Evolutionary conservation across 2,888 invertebrate genomes (phyloP).

Genomic region (Amblyjoppa fuscipennis): DNA sequence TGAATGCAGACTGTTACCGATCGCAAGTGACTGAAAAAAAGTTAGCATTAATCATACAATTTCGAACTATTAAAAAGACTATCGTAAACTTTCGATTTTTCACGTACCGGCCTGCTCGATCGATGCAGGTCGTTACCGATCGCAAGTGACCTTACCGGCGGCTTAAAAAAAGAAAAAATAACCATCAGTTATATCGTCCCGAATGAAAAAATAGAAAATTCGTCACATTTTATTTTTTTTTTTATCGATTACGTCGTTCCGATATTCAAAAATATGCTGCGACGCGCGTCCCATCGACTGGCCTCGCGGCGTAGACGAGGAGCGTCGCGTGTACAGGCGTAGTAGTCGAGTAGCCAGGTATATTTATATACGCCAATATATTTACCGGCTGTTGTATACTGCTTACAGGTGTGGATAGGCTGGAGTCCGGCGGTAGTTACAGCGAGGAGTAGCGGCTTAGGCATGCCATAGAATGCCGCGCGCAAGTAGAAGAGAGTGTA

Average conservation of each 20-base stretch:
- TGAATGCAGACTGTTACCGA: not conserved
- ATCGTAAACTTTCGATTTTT: too few relatives aligned
- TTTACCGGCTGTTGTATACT: slow-evolving; percentile 36
- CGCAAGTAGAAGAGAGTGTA: not conserved
- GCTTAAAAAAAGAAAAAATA: not conserved
- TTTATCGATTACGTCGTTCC: not conserved
- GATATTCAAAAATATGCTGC: not conserved
- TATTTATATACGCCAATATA: slow-evolving; percentile 27
- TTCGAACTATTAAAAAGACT: too few relatives aligned
- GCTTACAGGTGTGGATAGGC: slow-evolving; percentile 36
- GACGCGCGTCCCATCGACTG: not conserved
- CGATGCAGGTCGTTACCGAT: not conserved
- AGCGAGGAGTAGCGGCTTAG: slow-evolving; percentile 4
- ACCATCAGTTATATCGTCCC: not conserved
- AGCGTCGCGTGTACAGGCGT: not conserved
- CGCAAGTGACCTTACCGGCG: not conserved
- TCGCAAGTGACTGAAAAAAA: not conserved
- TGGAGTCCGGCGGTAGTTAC: slow-evolving; percentile 14
- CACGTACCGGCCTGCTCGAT: not conserved
- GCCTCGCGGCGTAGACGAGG: not conserved
- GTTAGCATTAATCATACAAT: too few relatives aligned
- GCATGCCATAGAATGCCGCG: slow-evolving; percentile 1
- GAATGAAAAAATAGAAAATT: not conserved
- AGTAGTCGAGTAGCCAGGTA: not conserved
- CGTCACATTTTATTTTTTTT: not conserved